Conservation (phyloP, 2,888 invertebrate species). For the Amiota mariae region DNA sequence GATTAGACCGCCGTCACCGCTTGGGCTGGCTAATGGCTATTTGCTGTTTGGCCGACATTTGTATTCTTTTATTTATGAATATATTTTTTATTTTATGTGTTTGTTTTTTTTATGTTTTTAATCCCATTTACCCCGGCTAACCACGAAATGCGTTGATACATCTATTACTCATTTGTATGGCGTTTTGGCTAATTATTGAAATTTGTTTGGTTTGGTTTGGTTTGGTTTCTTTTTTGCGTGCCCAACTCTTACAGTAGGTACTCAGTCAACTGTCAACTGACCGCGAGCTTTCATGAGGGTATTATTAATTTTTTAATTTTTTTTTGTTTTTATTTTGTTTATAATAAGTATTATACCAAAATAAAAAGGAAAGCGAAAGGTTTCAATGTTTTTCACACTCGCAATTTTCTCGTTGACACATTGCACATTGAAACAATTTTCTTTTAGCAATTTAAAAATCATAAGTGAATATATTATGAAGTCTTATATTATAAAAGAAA, state of each 20-base stretch:
- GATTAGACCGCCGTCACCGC: slow-evolving; percentile 5
- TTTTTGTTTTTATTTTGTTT: not conserved
- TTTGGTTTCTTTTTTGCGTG: slow-evolving; percentile 1
- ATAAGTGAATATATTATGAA: no score
- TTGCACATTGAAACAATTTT: no score
- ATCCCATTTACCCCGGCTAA: not conserved
- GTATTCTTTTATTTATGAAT: not conserved
- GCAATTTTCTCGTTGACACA: not conserved
- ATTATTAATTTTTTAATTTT: not conserved
- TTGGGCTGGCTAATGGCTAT: slow-evolving; percentile 59
- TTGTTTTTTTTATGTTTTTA: not conserved
- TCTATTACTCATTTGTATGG: slow-evolving; percentile 3
- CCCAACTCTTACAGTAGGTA: not conserved
- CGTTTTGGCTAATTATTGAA: slow-evolving; percentile 22
- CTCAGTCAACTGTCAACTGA: slow-evolving; percentile 23
- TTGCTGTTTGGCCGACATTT: slow-evolving; percentile 46
- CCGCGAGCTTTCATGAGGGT: slow-evolving; percentile 14
- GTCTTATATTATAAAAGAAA: no score
- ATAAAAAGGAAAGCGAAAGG: slow-evolving; percentile 12
- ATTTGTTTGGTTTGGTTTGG: not conserved
- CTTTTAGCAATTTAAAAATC: no score
- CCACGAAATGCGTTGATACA: slow-evolving; percentile 4
- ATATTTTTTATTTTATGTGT: not conserved
- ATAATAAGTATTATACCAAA: not conserved
- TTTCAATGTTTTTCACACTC: slow-evolving; percentile 8